Base-by-base conservation (phyloP, 2,113 vertebrate genomes). In the Indicator indicator region DNA sequence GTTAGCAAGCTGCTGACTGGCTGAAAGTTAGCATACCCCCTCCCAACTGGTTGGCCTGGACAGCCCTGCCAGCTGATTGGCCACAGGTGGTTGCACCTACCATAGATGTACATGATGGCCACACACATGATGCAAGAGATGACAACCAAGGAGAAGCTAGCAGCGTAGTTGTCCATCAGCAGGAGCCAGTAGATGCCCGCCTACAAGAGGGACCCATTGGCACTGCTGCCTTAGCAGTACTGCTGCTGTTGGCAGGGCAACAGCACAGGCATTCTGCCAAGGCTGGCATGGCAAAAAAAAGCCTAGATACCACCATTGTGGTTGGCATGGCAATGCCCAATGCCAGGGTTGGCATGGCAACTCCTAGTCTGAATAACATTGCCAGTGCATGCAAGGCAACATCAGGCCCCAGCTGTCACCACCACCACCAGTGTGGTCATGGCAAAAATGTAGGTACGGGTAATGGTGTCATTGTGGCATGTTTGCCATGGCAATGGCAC, bases 71-170 rank as follows among this genome's bases (percentile, higher is more conserved):
- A 0, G 6, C 36, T 1, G 4, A 73, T 18, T 68, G 36, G 86
- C 36, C 11, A 7, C 1, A 48, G 27, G 26, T 4, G 4, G 71
- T 60, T 38, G 30, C 63, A 97, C 99, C 97, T 97, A 99, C 99
- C 99, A 0, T 99, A 99, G 95, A 99, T 97, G 94, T 99, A 99
- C 99, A 99, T 99, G 96, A 99, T 95, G 88, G 99, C 98, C 90
- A 99, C 98, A 3, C 99, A 99, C 99, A 99, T 99, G 95, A 99
- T 99, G 96, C 99, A 99, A 83, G 99, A 99, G 97, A 99, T 99
- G 97, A 99, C 42, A 26, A 99, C 99, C 94, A 99, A 85, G 77
- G 99, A 99, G 98, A 99, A 99, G 96, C 99, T 99, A 86, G 99
- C 99, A 0, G 99, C 99, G 0, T 99, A 99, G 97, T 99, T 99